Conservation (phyloP, 2,113 vertebrate species). For the Cyanoramphus novaezelandiae region DNA sequence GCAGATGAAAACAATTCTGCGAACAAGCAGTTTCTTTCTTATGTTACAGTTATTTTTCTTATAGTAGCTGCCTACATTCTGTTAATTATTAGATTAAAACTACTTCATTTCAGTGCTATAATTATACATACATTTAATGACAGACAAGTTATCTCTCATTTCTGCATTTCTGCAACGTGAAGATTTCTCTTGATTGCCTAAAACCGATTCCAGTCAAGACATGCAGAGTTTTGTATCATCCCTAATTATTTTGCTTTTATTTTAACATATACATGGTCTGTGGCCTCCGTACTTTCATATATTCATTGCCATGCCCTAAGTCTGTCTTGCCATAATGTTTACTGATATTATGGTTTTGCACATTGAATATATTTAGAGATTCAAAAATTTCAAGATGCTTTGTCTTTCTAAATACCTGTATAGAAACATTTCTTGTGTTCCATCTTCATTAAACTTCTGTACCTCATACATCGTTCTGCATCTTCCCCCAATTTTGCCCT, state of each 20-base stretch:
- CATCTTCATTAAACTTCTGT: background rate
- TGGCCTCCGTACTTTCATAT: background rate
- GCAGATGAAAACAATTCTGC: background rate
- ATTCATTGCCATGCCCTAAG: background rate
- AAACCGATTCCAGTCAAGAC: background rate
- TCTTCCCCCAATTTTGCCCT: fast-evolving
- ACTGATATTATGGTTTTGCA: fast-evolving
- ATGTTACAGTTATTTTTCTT: background rate
- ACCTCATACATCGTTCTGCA: background rate
- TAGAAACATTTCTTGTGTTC: background rate
- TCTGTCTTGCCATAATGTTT: background rate
- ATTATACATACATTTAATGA: background rate
- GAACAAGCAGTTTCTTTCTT: background rate
- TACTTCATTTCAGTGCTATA: background rate
- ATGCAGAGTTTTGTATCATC: background rate
- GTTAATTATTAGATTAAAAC: background rate
- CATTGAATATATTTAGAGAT: background rate
- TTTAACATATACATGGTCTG: background rate
- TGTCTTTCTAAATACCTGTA: background rate
- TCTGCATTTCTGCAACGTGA: background rate
- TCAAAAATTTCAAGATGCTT: background rate
- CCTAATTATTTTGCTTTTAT: background rate
- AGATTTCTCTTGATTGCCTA: background rate
- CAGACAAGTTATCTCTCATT: background rate
- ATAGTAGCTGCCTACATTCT: background rate